Conservation (phyloP, 1,140 invertebrate species). For the Bilobella aurantiaca region DNA sequence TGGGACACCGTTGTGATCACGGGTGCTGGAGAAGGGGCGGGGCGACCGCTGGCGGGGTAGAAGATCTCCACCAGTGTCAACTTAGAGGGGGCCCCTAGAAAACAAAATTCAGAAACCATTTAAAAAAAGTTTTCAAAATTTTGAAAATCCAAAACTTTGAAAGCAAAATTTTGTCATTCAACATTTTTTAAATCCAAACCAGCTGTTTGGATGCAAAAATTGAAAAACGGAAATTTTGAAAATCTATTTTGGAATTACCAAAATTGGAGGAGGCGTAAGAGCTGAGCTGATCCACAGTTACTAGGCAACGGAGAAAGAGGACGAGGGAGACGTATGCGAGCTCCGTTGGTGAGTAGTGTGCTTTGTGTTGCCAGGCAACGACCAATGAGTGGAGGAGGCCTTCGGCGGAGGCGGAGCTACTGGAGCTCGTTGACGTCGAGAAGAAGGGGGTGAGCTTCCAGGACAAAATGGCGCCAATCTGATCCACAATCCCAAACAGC, state of each 20-base stretch:
- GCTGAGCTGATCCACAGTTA: conserved; percentile 15
- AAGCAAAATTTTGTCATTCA: not conserved
- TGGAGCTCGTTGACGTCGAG: not conserved
- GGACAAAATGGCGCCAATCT: conserved; percentile 19
- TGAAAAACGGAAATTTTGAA: not conserved
- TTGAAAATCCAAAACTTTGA: too few species aligned
- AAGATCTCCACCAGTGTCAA: conserved; percentile 31
- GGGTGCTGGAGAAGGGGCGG: conserved; percentile 8
- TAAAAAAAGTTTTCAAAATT: not conserved
- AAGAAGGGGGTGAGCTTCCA: conserved; percentile 30
- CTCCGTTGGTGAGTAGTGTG: conserved; percentile 15
- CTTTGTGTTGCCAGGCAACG: conserved; percentile 5
- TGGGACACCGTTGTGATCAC: conserved; percentile 22
- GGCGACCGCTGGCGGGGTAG: conserved; percentile 12
- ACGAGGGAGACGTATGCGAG: conserved; percentile 27
- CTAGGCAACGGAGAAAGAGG: conserved; percentile 25
- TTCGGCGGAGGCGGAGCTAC: conserved; percentile 12
- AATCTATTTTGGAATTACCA: conserved; percentile 5
- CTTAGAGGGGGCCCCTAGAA: conserved; percentile 16
- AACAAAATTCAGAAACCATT: not conserved
- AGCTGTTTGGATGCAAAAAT: not conserved
- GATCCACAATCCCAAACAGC: conserved; percentile 25
- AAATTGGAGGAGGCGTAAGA: conserved; percentile 9
- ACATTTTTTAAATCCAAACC: not conserved
- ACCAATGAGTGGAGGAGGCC: conserved; percentile 14